Conservation (phyloP, 2,888 invertebrate genomes). For the Cephus pulcher region DNA sequence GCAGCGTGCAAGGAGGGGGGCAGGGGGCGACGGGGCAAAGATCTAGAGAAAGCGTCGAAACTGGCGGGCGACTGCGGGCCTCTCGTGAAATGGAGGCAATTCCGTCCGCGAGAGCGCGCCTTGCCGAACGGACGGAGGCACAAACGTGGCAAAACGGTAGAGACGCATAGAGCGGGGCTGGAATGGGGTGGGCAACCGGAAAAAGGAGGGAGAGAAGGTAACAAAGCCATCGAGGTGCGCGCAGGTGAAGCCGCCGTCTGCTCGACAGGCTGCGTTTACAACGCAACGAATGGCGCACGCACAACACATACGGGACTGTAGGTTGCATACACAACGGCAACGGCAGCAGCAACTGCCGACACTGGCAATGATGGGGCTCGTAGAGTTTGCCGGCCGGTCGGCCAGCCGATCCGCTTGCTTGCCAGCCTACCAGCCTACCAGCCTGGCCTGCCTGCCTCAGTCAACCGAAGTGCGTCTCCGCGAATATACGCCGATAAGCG, state of each 20-base stretch:
- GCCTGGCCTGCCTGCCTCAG: slow-evolving; percentile 39
- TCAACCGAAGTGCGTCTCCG: slow-evolving; percentile 44
- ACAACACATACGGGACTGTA: slow-evolving; percentile 4
- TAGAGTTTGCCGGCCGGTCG: slow-evolving; percentile 15
- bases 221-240: slow-evolving; percentile 11
- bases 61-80: too few species aligned
- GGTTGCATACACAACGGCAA: not conserved
- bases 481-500: slow-evolving; percentile 17
- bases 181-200: not conserved
- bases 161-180: not conserved
- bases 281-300: slow-evolving; percentile 8
- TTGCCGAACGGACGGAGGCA: slow-evolving; percentile 22
- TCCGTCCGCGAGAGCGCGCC: slow-evolving; percentile 1
- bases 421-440: slow-evolving; percentile 12
- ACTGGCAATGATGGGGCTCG: slow-evolving; percentile 24
- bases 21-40: too few species aligned
- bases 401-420: not conserved
- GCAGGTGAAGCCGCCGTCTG: slow-evolving; percentile 36
- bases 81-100: not conserved
- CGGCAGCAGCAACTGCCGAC: not conserved
- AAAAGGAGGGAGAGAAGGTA: not conserved
- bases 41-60: too few species aligned
- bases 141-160: slow-evolving; percentile 30
- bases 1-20: too few species aligned
- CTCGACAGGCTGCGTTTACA: slow-evolving; percentile 38